phyloP scores from a whole-genome alignment of 1,140 invertebrate genomes.

The Drosophila azteca region DNA sequence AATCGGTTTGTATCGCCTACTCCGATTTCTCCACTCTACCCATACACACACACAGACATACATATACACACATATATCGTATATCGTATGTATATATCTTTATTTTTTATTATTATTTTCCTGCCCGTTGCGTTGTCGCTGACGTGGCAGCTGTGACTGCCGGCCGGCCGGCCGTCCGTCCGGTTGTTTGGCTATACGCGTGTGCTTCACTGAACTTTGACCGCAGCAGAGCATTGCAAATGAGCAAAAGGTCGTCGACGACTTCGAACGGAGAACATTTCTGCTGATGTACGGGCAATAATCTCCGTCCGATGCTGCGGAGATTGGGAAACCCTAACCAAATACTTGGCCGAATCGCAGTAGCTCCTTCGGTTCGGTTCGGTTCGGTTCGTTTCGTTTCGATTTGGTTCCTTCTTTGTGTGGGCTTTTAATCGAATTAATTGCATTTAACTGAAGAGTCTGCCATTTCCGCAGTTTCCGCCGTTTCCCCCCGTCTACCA shows the following conservation, averaged over 20 bases:
- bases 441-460: constrained; percentile 54
- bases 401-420: no score
- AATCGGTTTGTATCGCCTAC: constrained; percentile 60
- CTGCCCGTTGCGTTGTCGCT: constrained; percentile 22
- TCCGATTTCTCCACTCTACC: neutral
- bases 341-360: constrained; percentile 13
- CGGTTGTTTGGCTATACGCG: constrained; percentile 17
- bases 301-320: neutral
- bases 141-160: constrained; percentile 53
- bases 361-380: no score
- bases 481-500: no score
- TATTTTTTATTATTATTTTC: constrained; percentile 2
- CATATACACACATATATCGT: no score
- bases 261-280: constrained; percentile 10
- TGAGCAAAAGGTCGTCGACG: constrained; percentile 36
- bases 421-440: constrained; percentile 74
- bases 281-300: constrained; percentile 61
- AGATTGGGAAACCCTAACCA: constrained; percentile 16
- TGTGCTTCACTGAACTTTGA: constrained; percentile 63
- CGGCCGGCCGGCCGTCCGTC: no score
- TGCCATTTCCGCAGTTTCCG: no score
- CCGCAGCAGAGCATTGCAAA: constrained; percentile 54
- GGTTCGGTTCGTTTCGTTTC: no score
- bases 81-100: neutral
- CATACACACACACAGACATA: neutral